Evolutionary conservation across 2,888 invertebrate genomes (phyloP).

Genomic region (Metellina segmentata): DNA sequence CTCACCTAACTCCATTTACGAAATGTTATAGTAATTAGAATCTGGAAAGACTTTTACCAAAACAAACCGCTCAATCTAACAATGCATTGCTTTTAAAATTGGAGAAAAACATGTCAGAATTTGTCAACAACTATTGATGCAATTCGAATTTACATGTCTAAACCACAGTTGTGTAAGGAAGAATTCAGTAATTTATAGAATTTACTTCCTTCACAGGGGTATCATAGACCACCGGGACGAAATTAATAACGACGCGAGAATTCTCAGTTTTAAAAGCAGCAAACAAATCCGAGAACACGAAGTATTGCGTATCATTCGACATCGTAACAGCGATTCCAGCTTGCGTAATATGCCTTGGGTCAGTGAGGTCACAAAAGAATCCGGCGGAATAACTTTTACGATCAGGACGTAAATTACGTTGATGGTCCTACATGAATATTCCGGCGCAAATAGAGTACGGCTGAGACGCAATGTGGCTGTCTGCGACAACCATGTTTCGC

Average conservation of each 20-base stretch:
- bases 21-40: too few relatives aligned
- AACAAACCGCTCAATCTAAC: background rate
- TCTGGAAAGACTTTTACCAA: too few relatives aligned
- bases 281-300: background rate
- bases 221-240: background rate
- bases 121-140: background rate
- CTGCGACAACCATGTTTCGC: slow-evolving; percentile 29
- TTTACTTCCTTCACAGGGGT: background rate
- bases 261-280: background rate
- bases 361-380: background rate
- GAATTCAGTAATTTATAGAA: background rate
- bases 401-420: slow-evolving; percentile 52
- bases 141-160: background rate
- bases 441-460: slow-evolving; percentile 1
- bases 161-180: background rate
- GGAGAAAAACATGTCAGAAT: background rate
- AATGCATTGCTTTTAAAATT: background rate
- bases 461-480: background rate
- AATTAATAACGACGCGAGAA: background rate
- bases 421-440: slow-evolving; percentile 44
- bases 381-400: slow-evolving; percentile 53
- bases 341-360: background rate
- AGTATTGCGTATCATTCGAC: slow-evolving; percentile 4
- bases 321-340: slow-evolving; percentile 2
- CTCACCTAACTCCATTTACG: too few relatives aligned